phyloP scores from a whole-genome alignment of 2,113 vertebrate species.

The Trematomus loennbergii region DNA sequence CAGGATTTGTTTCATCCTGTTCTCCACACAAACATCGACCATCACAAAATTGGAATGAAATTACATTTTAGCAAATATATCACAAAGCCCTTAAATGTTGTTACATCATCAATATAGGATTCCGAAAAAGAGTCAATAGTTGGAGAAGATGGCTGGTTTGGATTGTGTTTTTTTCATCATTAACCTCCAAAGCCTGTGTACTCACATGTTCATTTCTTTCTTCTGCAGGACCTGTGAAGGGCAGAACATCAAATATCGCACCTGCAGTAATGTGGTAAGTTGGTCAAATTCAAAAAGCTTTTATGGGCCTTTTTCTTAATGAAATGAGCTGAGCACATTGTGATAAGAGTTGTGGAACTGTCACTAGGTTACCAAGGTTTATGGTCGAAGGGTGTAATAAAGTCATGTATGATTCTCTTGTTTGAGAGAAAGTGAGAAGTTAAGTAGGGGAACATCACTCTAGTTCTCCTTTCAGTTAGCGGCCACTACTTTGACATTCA shows the following conservation, averaged over 20 bases:
- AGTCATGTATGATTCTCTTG: slow-evolving; percentile 10
- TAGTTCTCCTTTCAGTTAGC: slow-evolving; percentile 9
- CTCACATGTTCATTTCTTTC: slow-evolving; percentile 49
- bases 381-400: slow-evolving; percentile 5
- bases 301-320: slow-evolving; percentile 40
- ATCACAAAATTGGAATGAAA: slow-evolving; percentile 1
- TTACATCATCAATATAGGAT: slow-evolving; percentile 34
- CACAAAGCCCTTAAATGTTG: slow-evolving; percentile 15
- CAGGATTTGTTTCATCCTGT: not conserved
- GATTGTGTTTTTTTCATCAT: slow-evolving; percentile 64
- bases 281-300: slow-evolving; percentile 38
- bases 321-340: slow-evolving; percentile 22
- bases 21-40: not conserved
- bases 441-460: not conserved
- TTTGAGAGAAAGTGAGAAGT: slow-evolving; percentile 36
- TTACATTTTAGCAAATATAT: slow-evolving; percentile 31
- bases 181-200: slow-evolving; percentile 38
- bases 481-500: not conserved
- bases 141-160: slow-evolving; percentile 42
- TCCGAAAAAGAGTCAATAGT: slow-evolving; percentile 20
- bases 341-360: slow-evolving; percentile 32
- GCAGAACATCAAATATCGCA: slow-evolving; percentile 96
- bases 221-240: slow-evolving; percentile 92
- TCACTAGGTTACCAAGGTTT: slow-evolving; percentile 27
- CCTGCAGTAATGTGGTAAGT: slow-evolving; percentile 98